These are phyloP conservation scores for Callopanchax toddi DNA, from an alignment of 2,113 vertebrate species.

Conservation along the genomic window DNA sequence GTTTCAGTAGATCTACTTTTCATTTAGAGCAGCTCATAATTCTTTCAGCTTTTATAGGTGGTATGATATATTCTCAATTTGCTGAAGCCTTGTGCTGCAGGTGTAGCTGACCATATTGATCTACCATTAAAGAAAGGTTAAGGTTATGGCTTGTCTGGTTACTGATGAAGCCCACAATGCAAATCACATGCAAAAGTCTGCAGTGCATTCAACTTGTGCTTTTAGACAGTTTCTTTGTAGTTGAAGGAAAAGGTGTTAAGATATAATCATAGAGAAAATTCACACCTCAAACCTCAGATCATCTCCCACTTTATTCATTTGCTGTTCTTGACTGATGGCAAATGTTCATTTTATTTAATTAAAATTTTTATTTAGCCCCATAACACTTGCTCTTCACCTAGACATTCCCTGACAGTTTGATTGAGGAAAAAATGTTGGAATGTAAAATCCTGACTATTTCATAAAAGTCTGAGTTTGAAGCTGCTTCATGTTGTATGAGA, in stretches of 20 bases:
- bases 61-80: conserved; percentile 53
- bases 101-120: conserved; percentile 54
- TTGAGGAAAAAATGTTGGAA: conserved; percentile 12
- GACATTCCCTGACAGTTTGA: conserved; percentile 19
- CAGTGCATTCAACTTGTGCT: not conserved
- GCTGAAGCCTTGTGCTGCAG: conserved; percentile 36
- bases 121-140: conserved; percentile 28
- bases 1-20: conserved; percentile 46
- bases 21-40: conserved; percentile 49
- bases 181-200: not conserved
- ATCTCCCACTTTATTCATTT: conserved; percentile 10
- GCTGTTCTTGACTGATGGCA: conserved; percentile 13
- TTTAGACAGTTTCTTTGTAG: not conserved
- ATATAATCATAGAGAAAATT: not conserved
- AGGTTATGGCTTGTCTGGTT: conserved; percentile 23
- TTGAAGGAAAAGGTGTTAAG: not conserved
- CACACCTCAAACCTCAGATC: conserved; percentile 14
- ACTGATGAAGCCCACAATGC: conserved; percentile 10
- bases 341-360: conserved; percentile 10
- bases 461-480: not conserved
- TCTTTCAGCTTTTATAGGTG: conserved; percentile 55
- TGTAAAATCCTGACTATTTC: conserved; percentile 25
- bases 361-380: not conserved
- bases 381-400: conserved; percentile 20
- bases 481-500: conserved; percentile 7